These are phyloP conservation scores for Anguilla rostrata DNA, from an alignment of 2,113 vertebrate genomes.

Conservation along the genomic window DNA sequence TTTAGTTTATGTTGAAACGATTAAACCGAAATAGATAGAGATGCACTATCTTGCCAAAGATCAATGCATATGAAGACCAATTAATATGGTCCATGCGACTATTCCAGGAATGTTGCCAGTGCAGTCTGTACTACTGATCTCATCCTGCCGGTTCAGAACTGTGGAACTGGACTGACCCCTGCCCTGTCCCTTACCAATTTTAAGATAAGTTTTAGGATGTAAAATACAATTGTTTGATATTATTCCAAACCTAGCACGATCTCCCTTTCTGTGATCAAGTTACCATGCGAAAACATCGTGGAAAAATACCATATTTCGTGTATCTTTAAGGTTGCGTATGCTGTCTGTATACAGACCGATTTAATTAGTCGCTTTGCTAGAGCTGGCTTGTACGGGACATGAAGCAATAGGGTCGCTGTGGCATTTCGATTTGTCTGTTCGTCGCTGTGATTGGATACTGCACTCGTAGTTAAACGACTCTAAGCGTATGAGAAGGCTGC, in stretches of 20 bases:
- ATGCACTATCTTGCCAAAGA: not conserved
- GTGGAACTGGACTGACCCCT: not conserved
- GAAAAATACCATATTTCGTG: not conserved
- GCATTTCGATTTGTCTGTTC: not conserved
- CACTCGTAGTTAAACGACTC: not conserved
- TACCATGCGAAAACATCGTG: not conserved
- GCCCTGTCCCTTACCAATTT: not conserved
- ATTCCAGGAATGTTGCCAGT: not conserved
- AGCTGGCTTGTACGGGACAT: not conserved
- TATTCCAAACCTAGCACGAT: not conserved
- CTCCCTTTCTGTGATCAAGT: not conserved
- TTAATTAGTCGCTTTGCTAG: not conserved
- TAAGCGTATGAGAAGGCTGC: not conserved
- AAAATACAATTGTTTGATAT: not conserved
- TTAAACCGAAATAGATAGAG: not conserved
- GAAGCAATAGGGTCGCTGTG: not conserved
- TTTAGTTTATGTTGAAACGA: not conserved
- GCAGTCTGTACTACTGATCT: not conserved
- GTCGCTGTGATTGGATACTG: conserved; percentile 17
- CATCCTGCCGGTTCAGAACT: not conserved
- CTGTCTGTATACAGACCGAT: not conserved
- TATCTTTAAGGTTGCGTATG: not conserved
- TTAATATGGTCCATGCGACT: not conserved
- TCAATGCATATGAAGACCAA: not conserved
- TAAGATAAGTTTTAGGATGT: not conserved